phyloP scores from a whole-genome alignment of 2,797 vertebrate species.

The Phataginus tetradactyla region DNA sequence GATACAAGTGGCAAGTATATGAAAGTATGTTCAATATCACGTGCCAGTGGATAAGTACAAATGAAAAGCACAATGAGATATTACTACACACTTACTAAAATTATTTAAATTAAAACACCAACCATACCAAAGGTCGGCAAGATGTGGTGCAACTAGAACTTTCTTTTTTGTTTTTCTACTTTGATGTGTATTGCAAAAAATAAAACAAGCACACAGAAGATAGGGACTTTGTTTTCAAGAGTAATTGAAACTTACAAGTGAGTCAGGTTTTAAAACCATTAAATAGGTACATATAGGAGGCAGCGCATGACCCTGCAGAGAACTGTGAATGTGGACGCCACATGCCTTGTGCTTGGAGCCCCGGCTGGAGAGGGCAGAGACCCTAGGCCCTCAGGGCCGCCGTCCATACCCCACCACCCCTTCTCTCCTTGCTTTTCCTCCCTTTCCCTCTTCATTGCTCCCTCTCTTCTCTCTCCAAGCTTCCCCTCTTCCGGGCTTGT shows the following conservation, averaged over 20 bases:
- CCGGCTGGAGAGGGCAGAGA: background rate
- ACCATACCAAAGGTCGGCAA: background rate
- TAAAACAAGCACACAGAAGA: background rate
- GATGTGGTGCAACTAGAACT: background rate
- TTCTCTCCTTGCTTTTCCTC: background rate
- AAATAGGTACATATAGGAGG: background rate
- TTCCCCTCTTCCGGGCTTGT: background rate
- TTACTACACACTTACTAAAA: background rate
- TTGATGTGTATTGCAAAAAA: background rate
- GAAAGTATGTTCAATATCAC: background rate
- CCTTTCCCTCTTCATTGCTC: too few species aligned
- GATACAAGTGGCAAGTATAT: background rate
- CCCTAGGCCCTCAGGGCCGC: background rate
- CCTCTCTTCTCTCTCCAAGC: background rate
- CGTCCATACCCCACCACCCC: accelerated
- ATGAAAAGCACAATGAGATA: background rate
- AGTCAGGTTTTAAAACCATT: background rate
- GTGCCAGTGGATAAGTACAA: background rate
- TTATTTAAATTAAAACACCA: background rate
- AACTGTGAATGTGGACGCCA: accelerated
- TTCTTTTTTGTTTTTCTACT: background rate
- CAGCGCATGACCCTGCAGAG: accelerated
- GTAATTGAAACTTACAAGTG: background rate
- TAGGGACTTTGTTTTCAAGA: background rate
- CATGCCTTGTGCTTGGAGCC: accelerated